Base-by-base conservation (phyloP, 1,140 invertebrate genomes). In the Chrysomallon squamiferum region DNA sequence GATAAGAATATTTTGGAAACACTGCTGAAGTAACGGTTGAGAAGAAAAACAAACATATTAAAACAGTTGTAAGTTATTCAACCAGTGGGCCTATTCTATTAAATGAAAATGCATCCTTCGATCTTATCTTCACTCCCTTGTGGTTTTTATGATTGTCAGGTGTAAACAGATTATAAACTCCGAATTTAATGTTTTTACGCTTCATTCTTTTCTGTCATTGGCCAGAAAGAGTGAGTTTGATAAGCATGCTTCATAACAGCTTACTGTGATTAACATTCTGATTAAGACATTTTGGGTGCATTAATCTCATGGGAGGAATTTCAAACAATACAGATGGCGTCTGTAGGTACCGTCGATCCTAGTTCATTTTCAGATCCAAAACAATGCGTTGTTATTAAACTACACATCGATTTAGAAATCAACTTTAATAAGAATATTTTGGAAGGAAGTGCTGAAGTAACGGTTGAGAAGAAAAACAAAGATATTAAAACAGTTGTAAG, bases 291-390 rank as follows among this genome's bases (percentile, higher is more conserved):
- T n/a, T n/a, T n/a, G 15, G 35, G 35, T 38, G 35, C 35, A 7
- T 15, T 38, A 15, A 38, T 38, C 35, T 38, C 6, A 38, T 7
- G 6, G 35, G 35, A 38, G 15, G 35, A 38, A 38, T 38, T 38
- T 38, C n/a, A n/a, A 38, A 5, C 35, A 38, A 15, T 38, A 7
- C 35, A 59, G 9, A 75, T 75, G 74, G 43, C 66, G 35, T 72
- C 62, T 3, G 27, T 89, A 30, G 90, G 89, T 81, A 85, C 86
- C 29, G 79, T 76, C 54, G 91, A 93, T 86, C 91, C 91, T 0
- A 90, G 87, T 78, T 92, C 91, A 1, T 92, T 89, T 82, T 90
- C 90, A 1, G 88, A 87, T 77, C 77, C 86, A 88, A 91, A 92
- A 67, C 75, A 89, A 61, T 88, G 88, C 49, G 77, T 86, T 33